A percentile compares a stretch with the other conserved stretches of the same genome.
Evolutionary conservation across 2,113 vertebrate species (phyloP).

Genomic region (Perca fluviatilis): DNA sequence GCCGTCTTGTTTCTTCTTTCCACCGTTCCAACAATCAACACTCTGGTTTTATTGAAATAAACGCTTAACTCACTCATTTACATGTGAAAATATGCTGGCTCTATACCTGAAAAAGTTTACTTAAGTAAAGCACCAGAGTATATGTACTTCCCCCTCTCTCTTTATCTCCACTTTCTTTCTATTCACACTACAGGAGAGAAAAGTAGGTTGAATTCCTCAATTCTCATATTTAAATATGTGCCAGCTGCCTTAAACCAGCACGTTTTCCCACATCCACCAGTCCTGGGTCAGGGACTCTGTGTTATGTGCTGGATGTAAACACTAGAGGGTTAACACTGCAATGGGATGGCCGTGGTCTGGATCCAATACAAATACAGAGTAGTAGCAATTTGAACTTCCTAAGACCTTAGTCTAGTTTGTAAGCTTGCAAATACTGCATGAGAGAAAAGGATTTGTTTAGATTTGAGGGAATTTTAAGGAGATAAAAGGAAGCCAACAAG

Average conservation of each 20-base stretch:
- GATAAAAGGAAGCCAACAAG: background rate
- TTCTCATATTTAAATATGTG: slow-evolving; percentile 39
- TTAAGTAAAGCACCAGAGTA: background rate
- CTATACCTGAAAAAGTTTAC: background rate
- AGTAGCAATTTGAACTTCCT: background rate
- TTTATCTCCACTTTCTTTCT: background rate
- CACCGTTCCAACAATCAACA: no score
- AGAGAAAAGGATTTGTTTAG: background rate
- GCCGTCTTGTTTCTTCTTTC: no score
- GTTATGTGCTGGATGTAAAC: background rate
- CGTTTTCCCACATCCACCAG: background rate
- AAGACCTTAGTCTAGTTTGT: background rate
- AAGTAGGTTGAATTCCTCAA: slow-evolving; percentile 28
- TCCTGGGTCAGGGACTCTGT: background rate
- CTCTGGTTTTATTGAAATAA: no score
- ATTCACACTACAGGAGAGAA: slow-evolving; percentile 10
- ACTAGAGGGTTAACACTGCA: slow-evolving; percentile 6
- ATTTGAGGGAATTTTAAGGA: background rate
- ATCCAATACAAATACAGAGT: background rate
- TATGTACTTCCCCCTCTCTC: background rate
- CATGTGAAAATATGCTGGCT: no score
- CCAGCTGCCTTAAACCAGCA: slow-evolving; percentile 35
- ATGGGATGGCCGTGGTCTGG: background rate
- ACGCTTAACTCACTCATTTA: no score
- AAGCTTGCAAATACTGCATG: background rate